Evolutionary conservation across 1,140 invertebrate genomes (phyloP).

Genomic region (Philotrypesis tridentata): DNA sequence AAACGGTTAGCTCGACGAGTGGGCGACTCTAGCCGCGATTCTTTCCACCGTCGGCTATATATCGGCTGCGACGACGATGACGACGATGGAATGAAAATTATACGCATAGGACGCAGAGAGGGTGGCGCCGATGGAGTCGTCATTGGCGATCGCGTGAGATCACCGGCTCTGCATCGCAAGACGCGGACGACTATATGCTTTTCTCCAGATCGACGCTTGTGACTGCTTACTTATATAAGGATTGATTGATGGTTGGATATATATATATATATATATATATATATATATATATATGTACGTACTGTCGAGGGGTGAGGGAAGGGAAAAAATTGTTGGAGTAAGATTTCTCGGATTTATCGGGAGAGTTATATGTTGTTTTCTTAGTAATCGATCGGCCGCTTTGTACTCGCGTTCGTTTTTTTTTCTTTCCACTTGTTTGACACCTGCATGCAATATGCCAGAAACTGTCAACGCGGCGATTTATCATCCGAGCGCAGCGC

Average conservation of each 20-base stretch:
- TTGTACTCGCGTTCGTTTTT: background rate
- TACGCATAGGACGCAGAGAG: background rate
- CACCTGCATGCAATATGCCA: background rate
- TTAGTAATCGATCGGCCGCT: background rate
- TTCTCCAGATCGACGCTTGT: background rate
- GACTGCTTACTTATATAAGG: background rate
- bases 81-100: constrained; percentile 6
- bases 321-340: no score
- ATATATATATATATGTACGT: no score
- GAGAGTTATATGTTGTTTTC: background rate
- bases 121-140: background rate
- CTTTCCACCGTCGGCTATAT: no score
- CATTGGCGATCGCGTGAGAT: background rate
- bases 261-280: no score
- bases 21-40: background rate
- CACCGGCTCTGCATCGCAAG: background rate
- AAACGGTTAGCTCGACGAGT: background rate
- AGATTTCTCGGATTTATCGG: background rate
- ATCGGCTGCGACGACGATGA: no score
- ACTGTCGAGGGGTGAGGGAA: no score
- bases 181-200: no score
- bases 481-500: background rate
- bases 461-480: background rate
- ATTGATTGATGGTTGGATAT: background rate
- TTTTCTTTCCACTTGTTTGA: background rate